Evolutionary conservation across 1,140 invertebrate species (phyloP).

Genomic region (Steinernema khuongi): DNA sequence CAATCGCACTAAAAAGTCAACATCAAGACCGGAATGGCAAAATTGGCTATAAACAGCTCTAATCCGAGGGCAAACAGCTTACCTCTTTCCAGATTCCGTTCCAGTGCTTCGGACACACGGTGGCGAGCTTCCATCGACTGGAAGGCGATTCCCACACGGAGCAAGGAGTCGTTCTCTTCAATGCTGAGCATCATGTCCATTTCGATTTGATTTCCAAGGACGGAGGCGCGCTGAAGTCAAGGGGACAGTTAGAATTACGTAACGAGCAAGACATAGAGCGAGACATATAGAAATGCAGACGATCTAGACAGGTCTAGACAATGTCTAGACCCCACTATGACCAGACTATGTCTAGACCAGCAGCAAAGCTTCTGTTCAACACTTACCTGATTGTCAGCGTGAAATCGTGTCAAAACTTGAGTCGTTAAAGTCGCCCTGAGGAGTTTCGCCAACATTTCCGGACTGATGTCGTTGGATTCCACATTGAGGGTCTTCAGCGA

Average conservation of each 20-base stretch:
- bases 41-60: slow-evolving; percentile 13
- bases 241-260: slow-evolving; percentile 23
- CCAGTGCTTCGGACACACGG: slow-evolving; percentile 57
- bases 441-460: slow-evolving; percentile 55
- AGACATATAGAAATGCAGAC: not conserved
- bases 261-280: too few species aligned
- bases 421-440: slow-evolving; percentile 51
- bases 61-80: slow-evolving; percentile 27
- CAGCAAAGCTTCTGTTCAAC: slow-evolving; percentile 4
- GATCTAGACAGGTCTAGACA: not conserved
- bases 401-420: slow-evolving; percentile 55
- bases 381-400: slow-evolving; percentile 57
- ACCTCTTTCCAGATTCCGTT: slow-evolving; percentile 58
- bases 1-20: slow-evolving; percentile 25
- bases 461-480: slow-evolving; percentile 56
- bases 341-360: not conserved
- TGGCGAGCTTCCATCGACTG: slow-evolving; percentile 57
- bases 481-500: slow-evolving; percentile 54
- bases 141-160: slow-evolving; percentile 40
- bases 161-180: slow-evolving; percentile 54
- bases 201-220: slow-evolving; percentile 58
- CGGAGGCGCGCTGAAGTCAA: slow-evolving; percentile 48
- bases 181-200: slow-evolving; percentile 59
- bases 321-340: not conserved
- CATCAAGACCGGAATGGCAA: too few species aligned